Conservation (phyloP, 2,113 vertebrate species). For the Megatriorchis doriae region DNA sequence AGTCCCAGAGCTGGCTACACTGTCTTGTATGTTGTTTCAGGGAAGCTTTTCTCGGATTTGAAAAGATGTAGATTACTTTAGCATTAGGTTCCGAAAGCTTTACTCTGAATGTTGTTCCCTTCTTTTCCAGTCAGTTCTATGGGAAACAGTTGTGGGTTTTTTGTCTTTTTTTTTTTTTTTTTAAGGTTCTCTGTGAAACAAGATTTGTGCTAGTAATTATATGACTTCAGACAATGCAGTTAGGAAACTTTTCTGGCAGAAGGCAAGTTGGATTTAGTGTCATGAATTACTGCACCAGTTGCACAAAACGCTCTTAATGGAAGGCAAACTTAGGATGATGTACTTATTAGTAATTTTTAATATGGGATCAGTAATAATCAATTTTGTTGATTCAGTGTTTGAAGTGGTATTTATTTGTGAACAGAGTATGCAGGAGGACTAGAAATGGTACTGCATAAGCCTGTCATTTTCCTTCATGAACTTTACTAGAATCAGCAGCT, state of each 20-base stretch:
- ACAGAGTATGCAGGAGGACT: neutral
- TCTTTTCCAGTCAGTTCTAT: neutral
- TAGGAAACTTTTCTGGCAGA: neutral
- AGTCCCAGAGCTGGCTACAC: neutral
- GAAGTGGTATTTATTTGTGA: neutral
- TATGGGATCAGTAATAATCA: neutral
- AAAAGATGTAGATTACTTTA: neutral
- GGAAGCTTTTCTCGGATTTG: neutral
- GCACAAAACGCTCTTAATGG: neutral
- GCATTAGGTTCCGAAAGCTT: neutral
- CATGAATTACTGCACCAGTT: neutral
- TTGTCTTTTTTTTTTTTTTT: too few species aligned
- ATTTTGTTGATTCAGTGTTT: neutral
- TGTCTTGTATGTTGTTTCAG: neutral
- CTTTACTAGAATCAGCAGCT: neutral
- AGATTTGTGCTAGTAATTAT: neutral
- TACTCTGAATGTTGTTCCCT: neutral
- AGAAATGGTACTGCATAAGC: neutral
- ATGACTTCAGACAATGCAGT: neutral
- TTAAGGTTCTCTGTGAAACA: neutral
- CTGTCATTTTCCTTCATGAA: neutral
- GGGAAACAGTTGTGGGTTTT: neutral
- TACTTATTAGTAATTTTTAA: neutral
- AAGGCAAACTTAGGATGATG: neutral
- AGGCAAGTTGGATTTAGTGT: neutral